Percentiles rank a stretch among this genome's conserved stretches.
Conservation (phyloP, 2,113 vertebrate genomes). For the Leuciscus idus region DNA sequence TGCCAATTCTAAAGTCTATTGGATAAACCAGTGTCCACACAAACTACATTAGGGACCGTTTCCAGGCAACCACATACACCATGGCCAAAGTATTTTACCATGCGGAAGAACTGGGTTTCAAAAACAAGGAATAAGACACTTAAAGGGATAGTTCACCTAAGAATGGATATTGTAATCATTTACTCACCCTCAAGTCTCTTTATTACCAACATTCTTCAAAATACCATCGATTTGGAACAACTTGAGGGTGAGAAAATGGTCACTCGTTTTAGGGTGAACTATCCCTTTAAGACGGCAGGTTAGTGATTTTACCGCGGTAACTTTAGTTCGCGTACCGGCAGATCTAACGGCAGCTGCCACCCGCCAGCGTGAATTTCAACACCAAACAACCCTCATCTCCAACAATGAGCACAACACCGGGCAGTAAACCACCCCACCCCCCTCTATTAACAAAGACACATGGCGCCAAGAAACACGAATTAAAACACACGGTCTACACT, state of each 20-base stretch:
- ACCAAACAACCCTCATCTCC: background rate
- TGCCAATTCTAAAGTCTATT: background rate
- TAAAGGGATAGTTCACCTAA: no score
- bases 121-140: background rate
- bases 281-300: background rate
- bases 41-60: background rate
- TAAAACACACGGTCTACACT: constrained; percentile 82
- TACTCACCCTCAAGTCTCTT: no score
- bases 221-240: no score
- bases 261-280: no score
- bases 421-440: constrained; percentile 76
- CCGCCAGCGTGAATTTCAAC: background rate
- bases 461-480: constrained; percentile 92
- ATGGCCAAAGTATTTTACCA: background rate
- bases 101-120: no score
- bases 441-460: constrained; percentile 77
- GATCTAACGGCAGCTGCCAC: background rate
- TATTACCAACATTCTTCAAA: no score
- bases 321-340: background rate
- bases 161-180: no score
- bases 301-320: background rate
- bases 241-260: no score
- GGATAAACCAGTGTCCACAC: background rate
- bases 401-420: constrained; percentile 31
- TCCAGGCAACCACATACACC: background rate